phyloP scores from a whole-genome alignment of 2,113 vertebrate species.

The Phrynocephalus versicolor region DNA sequence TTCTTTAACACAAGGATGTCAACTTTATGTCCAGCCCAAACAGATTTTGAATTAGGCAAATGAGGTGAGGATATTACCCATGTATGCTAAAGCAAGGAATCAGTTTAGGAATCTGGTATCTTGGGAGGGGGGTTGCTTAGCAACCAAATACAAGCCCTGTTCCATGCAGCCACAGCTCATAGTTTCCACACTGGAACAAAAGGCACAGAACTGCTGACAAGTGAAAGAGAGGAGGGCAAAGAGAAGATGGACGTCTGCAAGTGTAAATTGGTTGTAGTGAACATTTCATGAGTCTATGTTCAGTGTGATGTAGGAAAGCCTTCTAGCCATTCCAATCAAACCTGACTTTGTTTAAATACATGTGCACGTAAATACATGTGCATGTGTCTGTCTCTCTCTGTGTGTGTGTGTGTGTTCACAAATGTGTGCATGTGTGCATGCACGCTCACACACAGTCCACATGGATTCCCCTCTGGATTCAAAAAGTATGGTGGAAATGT shows the following conservation, averaged over 20 bases:
- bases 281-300: not conserved
- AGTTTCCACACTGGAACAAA: slow-evolving; percentile 53
- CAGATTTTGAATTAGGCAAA: slow-evolving; percentile 71
- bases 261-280: not conserved
- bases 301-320: not conserved
- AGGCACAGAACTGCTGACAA: slow-evolving; percentile 39
- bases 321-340: not conserved
- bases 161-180: slow-evolving; percentile 45
- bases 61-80: slow-evolving; percentile 59
- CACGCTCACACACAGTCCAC: too few species aligned
- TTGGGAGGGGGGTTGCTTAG: slow-evolving; percentile 53
- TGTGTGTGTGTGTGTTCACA: too few species aligned
- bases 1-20: slow-evolving; percentile 56
- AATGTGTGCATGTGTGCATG: too few species aligned
- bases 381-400: too few species aligned
- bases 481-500: not conserved
- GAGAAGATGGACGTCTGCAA: not conserved
- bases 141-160: slow-evolving; percentile 43
- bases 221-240: not conserved
- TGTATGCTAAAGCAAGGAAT: slow-evolving; percentile 39
- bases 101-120: slow-evolving; percentile 68
- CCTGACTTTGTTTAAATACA: too few species aligned
- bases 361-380: too few species aligned
- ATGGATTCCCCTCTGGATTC: too few species aligned
- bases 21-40: slow-evolving; percentile 39